These are phyloP conservation scores for Tetramorium alpestre DNA, from an alignment of 1,140 invertebrate genomes.

Conservation along the genomic window DNA sequence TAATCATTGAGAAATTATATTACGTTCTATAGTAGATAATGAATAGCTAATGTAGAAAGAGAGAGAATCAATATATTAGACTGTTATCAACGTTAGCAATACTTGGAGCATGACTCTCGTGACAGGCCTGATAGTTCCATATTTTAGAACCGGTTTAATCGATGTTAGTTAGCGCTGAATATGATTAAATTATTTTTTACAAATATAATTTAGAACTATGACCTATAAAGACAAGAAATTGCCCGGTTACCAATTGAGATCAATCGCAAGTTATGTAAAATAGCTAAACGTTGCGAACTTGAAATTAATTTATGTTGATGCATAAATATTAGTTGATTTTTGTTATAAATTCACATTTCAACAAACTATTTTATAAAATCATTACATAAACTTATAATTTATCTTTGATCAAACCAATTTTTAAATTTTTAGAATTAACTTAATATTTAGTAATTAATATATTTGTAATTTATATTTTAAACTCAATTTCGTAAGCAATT, in stretches of 20 bases:
- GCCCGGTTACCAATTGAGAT: background rate
- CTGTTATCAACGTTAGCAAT: constrained; percentile 4
- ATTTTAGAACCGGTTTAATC: constrained; percentile 50
- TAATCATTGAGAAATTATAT: constrained; percentile 24
- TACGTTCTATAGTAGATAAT: constrained; percentile 18
- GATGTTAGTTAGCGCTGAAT: constrained; percentile 33
- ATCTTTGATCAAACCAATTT: background rate
- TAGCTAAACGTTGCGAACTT: background rate
- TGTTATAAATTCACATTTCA: background rate
- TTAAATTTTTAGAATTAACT: background rate
- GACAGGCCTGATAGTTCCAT: constrained; percentile 4
- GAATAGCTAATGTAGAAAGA: constrained; percentile 11
- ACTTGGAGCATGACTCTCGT: background rate
- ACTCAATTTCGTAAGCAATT: background rate
- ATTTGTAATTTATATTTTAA: background rate
- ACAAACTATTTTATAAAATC: background rate
- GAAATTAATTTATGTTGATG: background rate
- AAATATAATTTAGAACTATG: constrained; percentile 9
- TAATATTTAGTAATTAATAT: background rate
- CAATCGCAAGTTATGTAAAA: constrained; percentile 18
- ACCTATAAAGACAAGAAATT: background rate
- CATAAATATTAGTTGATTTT: background rate
- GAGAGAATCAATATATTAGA: constrained; percentile 10
- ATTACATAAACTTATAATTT: background rate
- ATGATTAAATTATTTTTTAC: constrained; percentile 39